These are phyloP conservation scores for Trachelipus rathkii DNA, from an alignment of 1,140 invertebrate genomes.

Conservation along the genomic window DNA sequence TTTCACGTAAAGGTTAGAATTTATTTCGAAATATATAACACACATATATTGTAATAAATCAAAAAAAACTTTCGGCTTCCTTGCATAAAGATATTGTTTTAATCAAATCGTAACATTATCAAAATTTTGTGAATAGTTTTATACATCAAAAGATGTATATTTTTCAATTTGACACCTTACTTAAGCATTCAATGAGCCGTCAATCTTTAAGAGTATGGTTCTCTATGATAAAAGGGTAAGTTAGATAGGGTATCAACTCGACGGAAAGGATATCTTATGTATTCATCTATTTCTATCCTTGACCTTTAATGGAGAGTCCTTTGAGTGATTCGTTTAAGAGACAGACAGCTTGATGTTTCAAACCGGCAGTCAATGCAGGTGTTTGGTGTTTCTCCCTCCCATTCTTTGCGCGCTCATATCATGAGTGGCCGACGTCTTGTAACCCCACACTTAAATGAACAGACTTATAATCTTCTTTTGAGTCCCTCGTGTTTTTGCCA, in stretches of 20 bases:
- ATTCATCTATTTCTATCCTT: background rate
- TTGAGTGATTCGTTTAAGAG: conserved; percentile 1
- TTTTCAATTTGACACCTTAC: background rate
- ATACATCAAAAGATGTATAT: background rate
- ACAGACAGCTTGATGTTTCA: background rate
- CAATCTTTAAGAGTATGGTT: background rate
- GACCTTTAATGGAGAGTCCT: background rate
- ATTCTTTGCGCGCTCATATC: background rate
- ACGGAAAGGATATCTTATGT: background rate
- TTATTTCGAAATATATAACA: background rate
- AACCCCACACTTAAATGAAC: background rate
- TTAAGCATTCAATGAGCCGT: background rate
- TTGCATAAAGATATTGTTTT: background rate
- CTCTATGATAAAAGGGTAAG: background rate
- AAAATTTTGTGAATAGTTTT: background rate
- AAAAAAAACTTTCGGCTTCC: background rate
- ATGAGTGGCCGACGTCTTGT: background rate
- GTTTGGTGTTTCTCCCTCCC: background rate
- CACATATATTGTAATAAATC: background rate
- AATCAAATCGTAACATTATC: background rate
- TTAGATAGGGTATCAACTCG: background rate
- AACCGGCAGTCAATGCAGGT: conserved; percentile 3
- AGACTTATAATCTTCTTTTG: background rate
- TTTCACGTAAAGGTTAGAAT: background rate
- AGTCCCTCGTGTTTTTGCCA: background rate